Conservation (phyloP, 2,888 invertebrate genomes). For the Aricia artaxerxes region DNA sequence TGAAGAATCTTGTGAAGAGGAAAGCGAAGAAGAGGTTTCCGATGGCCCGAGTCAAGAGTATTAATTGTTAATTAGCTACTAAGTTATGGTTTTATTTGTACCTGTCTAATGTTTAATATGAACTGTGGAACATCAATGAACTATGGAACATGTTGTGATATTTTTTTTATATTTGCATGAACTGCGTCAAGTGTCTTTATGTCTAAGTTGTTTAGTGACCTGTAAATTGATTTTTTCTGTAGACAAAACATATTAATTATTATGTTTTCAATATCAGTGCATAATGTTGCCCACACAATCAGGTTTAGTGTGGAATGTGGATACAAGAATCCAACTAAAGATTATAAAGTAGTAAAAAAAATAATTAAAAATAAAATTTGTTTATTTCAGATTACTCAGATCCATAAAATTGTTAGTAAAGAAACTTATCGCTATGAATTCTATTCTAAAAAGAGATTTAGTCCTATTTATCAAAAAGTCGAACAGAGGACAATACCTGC, state of each 20-base stretch:
- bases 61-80: conserved; percentile 3
- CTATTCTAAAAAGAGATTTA: no score
- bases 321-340: no score
- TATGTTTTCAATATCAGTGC: no score
- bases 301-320: no score
- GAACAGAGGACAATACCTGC: no score
- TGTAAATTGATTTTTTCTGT: not conserved
- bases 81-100: not conserved
- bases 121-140: not conserved
- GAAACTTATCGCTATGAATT: no score
- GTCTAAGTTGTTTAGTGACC: not conserved
- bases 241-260: not conserved
- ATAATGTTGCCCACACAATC: no score
- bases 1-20: conserved; percentile 63
- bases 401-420: no score
- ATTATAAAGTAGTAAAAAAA: no score
- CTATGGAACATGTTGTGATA: not conserved
- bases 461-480: no score
- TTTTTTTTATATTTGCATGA: not conserved
- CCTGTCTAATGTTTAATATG: not conserved
- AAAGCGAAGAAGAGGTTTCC: conserved; percentile 59
- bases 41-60: conserved; percentile 51
- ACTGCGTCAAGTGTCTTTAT: not conserved
- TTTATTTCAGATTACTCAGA: no score
- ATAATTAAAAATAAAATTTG: no score